Evolutionary conservation across 2,888 invertebrate genomes (phyloP).

Genomic region (Noctua janthe): DNA sequence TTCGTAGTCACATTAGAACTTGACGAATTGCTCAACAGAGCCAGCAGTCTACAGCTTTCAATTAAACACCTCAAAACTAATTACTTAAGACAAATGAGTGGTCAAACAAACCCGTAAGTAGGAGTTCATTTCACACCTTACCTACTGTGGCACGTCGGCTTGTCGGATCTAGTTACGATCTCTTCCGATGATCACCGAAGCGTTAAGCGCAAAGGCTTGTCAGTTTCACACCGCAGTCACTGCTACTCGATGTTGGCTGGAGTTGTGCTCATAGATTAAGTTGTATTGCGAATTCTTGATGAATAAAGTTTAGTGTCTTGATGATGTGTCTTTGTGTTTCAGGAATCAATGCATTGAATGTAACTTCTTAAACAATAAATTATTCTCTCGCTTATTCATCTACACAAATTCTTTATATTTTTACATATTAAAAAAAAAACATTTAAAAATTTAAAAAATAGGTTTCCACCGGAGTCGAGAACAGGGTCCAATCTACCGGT

Average conservation of each 20-base stretch:
- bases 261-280: slow-evolving; percentile 3
- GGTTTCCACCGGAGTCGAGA: too few species aligned
- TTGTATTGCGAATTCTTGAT: not conserved
- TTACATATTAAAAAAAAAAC: too few species aligned
- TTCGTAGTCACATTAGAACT: not conserved
- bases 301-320: not conserved
- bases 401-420: too few species aligned
- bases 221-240: slow-evolving; percentile 59
- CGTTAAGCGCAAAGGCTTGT: slow-evolving; percentile 53
- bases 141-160: slow-evolving; percentile 36
- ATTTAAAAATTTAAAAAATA: too few species aligned
- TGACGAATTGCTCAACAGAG: not conserved
- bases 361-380: too few species aligned
- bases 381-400: too few species aligned
- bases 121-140: slow-evolving; percentile 52
- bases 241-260: slow-evolving; percentile 39
- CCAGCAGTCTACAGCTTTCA: slow-evolving; percentile 16
- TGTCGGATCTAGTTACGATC: slow-evolving; percentile 54
- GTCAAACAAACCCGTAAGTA: slow-evolving; percentile 36
- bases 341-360: too few species aligned
- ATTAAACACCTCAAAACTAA: slow-evolving; percentile 34
- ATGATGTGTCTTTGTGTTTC: not conserved
- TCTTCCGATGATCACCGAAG: slow-evolving; percentile 45
- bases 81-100: slow-evolving; percentile 51
- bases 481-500: too few species aligned